Percentiles rank a stretch among this genome's conserved stretches.
Evolutionary conservation across 2,113 vertebrate genomes (phyloP).

Genomic region (Piaya cayana): DNA sequence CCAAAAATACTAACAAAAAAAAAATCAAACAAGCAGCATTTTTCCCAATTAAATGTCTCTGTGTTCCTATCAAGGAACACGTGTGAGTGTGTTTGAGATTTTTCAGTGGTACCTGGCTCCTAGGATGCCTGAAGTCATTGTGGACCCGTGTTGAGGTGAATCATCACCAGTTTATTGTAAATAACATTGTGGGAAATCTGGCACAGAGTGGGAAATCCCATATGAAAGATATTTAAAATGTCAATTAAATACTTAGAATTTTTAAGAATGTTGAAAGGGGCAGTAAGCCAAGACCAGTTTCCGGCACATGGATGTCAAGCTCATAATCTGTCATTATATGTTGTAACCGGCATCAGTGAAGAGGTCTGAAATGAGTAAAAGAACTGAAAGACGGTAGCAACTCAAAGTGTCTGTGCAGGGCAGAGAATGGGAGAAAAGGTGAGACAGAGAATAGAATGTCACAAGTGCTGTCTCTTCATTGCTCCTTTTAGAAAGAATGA

Average conservation of each 20-base stretch:
- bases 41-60: constrained; percentile 30
- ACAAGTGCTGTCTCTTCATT: not conserved
- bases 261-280: not conserved
- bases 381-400: not conserved
- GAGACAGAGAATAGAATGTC: not conserved
- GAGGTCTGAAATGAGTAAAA: not conserved
- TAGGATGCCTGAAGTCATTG: not conserved
- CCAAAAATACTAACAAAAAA: constrained; percentile 15
- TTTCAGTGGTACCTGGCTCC: not conserved
- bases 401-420: not conserved
- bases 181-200: not conserved
- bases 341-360: not conserved
- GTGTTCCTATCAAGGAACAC: not conserved
- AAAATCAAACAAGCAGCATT: constrained; percentile 10
- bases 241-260: not conserved
- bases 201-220: not conserved
- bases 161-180: not conserved
- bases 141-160: not conserved
- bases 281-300: not conserved
- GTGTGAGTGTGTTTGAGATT: not conserved
- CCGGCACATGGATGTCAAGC: not conserved
- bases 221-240: not conserved
- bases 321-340: not conserved
- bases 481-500: not conserved
- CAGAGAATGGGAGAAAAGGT: not conserved